Conservation (phyloP, 2,113 vertebrate genomes). For the Gadus macrocephalus region DNA sequence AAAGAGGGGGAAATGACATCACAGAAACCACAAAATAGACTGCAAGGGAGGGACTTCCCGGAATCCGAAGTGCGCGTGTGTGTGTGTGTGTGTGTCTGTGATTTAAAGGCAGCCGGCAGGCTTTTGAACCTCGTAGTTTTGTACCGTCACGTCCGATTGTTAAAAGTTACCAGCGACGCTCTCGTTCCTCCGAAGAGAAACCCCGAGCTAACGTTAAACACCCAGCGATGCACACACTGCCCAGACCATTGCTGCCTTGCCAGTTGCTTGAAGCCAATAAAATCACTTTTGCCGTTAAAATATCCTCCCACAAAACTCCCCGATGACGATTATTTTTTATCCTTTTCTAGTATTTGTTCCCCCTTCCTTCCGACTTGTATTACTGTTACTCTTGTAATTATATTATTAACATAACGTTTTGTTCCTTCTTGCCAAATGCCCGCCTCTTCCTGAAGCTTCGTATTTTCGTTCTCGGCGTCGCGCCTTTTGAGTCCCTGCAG, state of each 20-base stretch:
- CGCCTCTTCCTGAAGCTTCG: constrained; percentile 37
- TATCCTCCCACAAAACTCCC: not conserved
- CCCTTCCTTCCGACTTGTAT: constrained; percentile 41
- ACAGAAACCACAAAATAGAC: constrained; percentile 40
- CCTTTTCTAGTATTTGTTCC: constrained; percentile 38
- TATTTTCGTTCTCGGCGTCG: not conserved
- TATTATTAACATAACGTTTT: constrained; percentile 63
- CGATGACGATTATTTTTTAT: not conserved
- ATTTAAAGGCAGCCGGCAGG: no score
- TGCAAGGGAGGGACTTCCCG: constrained; percentile 60
- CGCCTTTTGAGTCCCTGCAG: no score
- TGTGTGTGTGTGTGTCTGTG: not conserved
- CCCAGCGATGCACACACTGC: no score
- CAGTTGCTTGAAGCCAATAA: not conserved
- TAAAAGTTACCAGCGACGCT: no score
- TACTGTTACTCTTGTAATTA: constrained; percentile 66
- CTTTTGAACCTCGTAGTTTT: no score
- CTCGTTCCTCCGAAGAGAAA: no score
- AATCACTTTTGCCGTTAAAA: not conserved
- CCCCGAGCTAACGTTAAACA: no score
- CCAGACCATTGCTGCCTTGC: no score
- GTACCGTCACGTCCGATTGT: no score
- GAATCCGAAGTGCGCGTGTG: constrained; percentile 26
- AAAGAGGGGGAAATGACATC: constrained; percentile 48
- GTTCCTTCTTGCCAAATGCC: constrained; percentile 41